Percentiles rank a stretch among this genome's conserved stretches.
Conservation (phyloP, 1,140 invertebrate species). For the Lepidurus arcticus region DNA sequence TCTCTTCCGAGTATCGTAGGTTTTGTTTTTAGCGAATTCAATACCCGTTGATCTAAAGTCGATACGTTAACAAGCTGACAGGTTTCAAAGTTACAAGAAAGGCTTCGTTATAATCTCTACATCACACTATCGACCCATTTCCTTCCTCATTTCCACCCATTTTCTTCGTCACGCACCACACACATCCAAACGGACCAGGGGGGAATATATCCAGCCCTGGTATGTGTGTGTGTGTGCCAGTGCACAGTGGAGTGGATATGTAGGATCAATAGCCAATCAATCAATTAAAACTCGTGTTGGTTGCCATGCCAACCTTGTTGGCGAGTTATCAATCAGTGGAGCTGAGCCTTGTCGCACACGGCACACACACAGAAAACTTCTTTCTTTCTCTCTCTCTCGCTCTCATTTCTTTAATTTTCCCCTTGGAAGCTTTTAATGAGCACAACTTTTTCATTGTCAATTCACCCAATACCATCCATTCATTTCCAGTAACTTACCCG, state of each 20-base stretch:
- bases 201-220: not conserved
- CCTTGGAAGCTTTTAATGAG: not conserved
- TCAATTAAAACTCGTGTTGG: constrained; percentile 1
- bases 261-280: constrained; percentile 16
- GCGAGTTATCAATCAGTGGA: not conserved
- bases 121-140: constrained; percentile 21
- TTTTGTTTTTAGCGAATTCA: not conserved
- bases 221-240: not conserved
- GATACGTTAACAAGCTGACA: constrained; percentile 19
- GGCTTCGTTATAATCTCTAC: constrained; percentile 9
- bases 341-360: not conserved
- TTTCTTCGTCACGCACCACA: not conserved
- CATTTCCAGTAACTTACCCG: not conserved
- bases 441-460: not conserved
- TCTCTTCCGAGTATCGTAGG: not conserved
- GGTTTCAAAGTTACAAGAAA: constrained; percentile 12
- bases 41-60: constrained; percentile 1
- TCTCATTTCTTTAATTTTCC: not conserved
- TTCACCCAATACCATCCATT: not conserved
- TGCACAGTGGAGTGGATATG: not conserved
- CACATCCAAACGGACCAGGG: not conserved
- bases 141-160: constrained; percentile 13
- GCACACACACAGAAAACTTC: not conserved
- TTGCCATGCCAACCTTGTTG: constrained; percentile 1
- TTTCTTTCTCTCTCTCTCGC: not conserved